These are phyloP conservation scores for Tetramorium alpestre DNA, from an alignment of 1,140 invertebrate species.

Conservation along the genomic window DNA sequence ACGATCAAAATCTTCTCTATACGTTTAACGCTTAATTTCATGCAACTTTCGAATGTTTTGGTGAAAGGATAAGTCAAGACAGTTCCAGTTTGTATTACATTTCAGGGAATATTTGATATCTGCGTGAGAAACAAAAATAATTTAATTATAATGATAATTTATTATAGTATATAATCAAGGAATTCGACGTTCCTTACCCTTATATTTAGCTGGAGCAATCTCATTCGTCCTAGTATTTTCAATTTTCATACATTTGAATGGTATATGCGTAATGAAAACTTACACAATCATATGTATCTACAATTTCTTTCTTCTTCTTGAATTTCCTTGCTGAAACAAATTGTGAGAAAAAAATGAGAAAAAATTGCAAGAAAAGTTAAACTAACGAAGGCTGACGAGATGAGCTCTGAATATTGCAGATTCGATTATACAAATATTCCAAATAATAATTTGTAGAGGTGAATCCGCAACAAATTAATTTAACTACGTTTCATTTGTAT, in stretches of 20 bases:
- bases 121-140: not conserved
- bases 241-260: not conserved
- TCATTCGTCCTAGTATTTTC: not conserved
- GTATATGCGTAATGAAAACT: not conserved
- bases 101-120: not conserved
- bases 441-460: not conserved
- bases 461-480: not conserved
- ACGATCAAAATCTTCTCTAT: slow-evolving; percentile 90
- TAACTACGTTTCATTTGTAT: not conserved
- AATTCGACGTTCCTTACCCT: not conserved
- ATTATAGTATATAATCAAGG: not conserved
- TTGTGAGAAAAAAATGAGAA: not conserved
- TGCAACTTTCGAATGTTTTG: slow-evolving; percentile 11
- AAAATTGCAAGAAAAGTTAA: not conserved
- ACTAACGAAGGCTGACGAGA: not conserved
- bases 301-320: not conserved
- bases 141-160: slow-evolving; percentile 1
- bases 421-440: not conserved
- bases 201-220: not conserved
- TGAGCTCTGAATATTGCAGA: not conserved
- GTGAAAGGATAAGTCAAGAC: not conserved
- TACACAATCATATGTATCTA: not conserved
- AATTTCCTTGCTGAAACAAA: not conserved
- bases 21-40: slow-evolving; percentile 85
- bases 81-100: not conserved